Base-by-base conservation (phyloP, 2,797 vertebrate genomes). In the Psittacula derbiana region DNA sequence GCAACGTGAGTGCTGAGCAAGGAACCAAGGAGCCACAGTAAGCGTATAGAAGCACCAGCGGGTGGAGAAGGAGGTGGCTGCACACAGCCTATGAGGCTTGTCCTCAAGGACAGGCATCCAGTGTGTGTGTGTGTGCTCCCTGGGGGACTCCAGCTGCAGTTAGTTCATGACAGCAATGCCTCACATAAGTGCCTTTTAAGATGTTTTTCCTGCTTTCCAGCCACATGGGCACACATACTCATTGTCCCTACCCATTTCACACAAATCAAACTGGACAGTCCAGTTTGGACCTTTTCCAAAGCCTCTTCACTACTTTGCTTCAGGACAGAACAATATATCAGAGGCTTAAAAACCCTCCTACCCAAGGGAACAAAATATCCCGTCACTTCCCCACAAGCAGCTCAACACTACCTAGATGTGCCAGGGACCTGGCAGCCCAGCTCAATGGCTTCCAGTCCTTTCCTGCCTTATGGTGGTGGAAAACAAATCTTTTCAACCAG, bases 1-100 rank as follows among this genome's bases (percentile, higher is more conserved):
- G 20, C 30, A 69, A 16, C 0, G 1, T 2, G 6, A 46, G 17
- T 18, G 57, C 60, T 58, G 24, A 72, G 25, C 6, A 6, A 49
- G 47, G 16, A 72, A 31, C 9, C 5, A 3, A 69, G 44, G 10
- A 69, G 44, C 14, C 49, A 17, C 0, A 1, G 41, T 0, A 0
- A 47, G 5, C 9, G 7, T 24, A 24, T 20, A 14, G 16, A 31
- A 65, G 5, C 38, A 17, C 14, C 3, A 7, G 21, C 12, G 12
- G 10, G 18, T 60, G 36, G 10, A 24, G 40, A 41, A 64, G 30
- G n/a, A 52, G 27, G 49, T 40, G 31, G 25, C 38, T 80, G 69
- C 38, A 60, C 24, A 36, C 24, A 61, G 12, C 28, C 23, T 62
- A 30, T 16, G 33, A 33, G 33, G 28, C 70, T 30, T 81, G 40